Conservation (phyloP, 2,113 vertebrate species). For the Nycticryphes semicollaris region DNA sequence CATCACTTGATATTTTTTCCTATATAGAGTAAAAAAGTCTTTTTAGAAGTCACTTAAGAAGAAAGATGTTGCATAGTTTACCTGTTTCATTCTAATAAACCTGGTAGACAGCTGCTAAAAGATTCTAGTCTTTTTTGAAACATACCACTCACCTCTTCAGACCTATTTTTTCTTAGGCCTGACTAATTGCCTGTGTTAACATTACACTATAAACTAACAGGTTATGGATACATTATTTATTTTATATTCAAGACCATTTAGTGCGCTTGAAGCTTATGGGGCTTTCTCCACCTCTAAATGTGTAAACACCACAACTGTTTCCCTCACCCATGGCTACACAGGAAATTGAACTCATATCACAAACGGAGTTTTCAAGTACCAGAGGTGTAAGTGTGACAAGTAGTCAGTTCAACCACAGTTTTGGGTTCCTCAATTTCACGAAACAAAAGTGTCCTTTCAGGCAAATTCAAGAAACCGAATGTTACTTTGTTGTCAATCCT, state of each 20-base stretch:
- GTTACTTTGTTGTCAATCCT: background rate
- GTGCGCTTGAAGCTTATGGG: background rate
- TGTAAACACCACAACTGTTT: background rate
- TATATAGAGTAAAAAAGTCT: background rate
- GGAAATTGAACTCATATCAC: background rate
- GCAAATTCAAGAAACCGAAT: background rate
- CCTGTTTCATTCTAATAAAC: background rate
- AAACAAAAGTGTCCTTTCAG: background rate
- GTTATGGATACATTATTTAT: background rate
- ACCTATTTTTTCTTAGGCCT: background rate
- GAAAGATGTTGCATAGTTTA: background rate
- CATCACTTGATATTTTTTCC: too few species aligned
- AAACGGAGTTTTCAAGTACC: background rate
- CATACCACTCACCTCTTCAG: slow-evolving; percentile 10
- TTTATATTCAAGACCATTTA: background rate
- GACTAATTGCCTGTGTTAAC: background rate
- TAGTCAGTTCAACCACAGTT: background rate
- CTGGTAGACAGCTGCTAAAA: background rate
- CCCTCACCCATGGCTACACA: background rate
- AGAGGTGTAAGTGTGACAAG: background rate
- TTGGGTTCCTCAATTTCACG: background rate
- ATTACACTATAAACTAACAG: background rate
- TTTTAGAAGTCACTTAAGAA: background rate
- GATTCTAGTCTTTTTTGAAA: slow-evolving; percentile 9
- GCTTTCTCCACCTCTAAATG: background rate